phyloP scores from a whole-genome alignment of 2,113 vertebrate species.

The Rhizomys pruinosus region DNA sequence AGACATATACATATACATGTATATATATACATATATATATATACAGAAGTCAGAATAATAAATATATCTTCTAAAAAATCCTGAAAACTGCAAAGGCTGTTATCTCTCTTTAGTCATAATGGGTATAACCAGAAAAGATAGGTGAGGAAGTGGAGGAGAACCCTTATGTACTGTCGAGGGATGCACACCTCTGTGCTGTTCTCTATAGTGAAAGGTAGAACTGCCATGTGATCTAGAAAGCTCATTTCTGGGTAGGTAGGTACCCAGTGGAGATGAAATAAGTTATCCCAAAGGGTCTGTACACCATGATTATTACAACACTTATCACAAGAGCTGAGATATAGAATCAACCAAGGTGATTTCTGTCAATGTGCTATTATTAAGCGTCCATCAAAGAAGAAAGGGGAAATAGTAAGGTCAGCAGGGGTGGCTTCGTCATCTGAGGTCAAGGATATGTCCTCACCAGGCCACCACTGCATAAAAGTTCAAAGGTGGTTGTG shows the following conservation, averaged over 20 bases:
- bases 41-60: neutral
- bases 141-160: neutral
- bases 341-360: neutral
- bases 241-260: neutral
- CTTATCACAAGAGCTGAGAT: neutral
- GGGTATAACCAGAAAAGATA: too few relatives aligned
- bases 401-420: neutral
- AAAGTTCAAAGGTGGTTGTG: neutral
- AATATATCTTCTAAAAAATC: neutral
- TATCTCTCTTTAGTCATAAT: neutral
- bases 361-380: neutral
- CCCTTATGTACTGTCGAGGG: fast-evolving
- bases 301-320: neutral
- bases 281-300: neutral
- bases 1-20: too few relatives aligned
- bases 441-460: neutral
- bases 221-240: neutral
- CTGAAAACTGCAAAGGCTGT: neutral
- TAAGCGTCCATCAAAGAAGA: neutral
- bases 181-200: too few relatives aligned
- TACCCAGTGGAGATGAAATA: neutral
- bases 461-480: fast-evolving
- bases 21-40: too few relatives aligned
- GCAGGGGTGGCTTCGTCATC: neutral
- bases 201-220: too few relatives aligned